Conservation (phyloP, 30 jellyfish, hydroid and myxozoan species). For the Cassiopea xamachana region DNA sequence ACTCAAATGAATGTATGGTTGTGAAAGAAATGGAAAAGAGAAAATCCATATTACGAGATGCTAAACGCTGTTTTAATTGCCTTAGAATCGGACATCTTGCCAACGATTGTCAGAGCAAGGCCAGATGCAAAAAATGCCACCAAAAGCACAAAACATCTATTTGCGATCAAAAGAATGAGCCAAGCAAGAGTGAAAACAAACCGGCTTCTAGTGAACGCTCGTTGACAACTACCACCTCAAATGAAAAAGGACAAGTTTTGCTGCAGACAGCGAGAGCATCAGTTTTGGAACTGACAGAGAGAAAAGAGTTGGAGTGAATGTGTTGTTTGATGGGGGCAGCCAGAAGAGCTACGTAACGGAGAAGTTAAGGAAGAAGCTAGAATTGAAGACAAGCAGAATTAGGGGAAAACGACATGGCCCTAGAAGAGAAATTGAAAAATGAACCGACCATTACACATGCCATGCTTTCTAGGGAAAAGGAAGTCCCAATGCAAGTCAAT, state of each 20-base stretch:
- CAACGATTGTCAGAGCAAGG: neutral
- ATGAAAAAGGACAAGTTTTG: neutral
- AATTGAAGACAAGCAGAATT: conserved; percentile 8
- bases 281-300: conserved; percentile 6
- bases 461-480: conserved; percentile 4
- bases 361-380: conserved; percentile 26
- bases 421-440: conserved; percentile 32
- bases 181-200: neutral
- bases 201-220: neutral
- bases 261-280: conserved; percentile 37
- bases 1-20: conserved; percentile 12
- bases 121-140: conserved; percentile 21
- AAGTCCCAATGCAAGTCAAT: conserved; percentile 9
- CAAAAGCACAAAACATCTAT: neutral
- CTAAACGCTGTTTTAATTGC: conserved; percentile 42
- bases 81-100: conserved; percentile 24
- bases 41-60: neutral
- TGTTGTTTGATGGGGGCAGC: conserved; percentile 65
- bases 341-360: conserved; percentile 59
- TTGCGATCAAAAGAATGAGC: neutral
- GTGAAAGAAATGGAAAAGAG: conserved; percentile 30
- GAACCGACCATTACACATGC: conserved; percentile 44
- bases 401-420: conserved; percentile 28
- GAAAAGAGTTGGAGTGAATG: conserved; percentile 5
- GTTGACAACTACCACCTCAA: neutral